phyloP scores from a whole-genome alignment of 2,888 invertebrate species.

The Cheilosia vernalis region DNA sequence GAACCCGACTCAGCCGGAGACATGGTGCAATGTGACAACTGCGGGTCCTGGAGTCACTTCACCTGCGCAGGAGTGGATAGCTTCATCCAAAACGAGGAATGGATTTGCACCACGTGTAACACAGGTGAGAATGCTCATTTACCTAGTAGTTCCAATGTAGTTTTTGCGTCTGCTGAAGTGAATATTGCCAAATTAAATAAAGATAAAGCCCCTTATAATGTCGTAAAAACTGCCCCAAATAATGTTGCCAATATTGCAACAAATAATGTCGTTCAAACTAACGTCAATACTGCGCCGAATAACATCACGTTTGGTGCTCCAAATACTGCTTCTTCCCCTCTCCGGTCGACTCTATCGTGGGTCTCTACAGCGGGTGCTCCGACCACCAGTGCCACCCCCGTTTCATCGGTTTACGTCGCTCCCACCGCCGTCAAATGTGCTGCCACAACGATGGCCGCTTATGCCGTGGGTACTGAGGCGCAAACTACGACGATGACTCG shows the following conservation, averaged over 20 bases:
- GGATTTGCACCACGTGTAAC: not conserved
- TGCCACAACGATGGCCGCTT: too few relatives aligned
- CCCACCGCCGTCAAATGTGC: too few relatives aligned
- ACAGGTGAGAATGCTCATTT: slow-evolving; percentile 27
- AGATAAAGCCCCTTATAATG: not conserved
- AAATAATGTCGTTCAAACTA: not conserved
- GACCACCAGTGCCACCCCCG: not conserved
- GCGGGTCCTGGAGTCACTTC: slow-evolving; percentile 9
- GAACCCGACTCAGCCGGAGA: slow-evolving; percentile 17
- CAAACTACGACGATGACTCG: too few relatives aligned
- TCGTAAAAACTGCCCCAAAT: not conserved
- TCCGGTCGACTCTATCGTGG: not conserved
- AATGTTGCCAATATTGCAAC: not conserved
- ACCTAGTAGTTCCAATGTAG: slow-evolving; percentile 13
- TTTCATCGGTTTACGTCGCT: too few relatives aligned
- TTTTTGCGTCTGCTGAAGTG: slow-evolving; percentile 6
- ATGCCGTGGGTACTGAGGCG: too few relatives aligned
- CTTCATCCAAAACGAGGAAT: slow-evolving; percentile 1
- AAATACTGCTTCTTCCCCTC: not conserved
- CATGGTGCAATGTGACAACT: slow-evolving; percentile 28
- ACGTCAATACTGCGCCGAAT: not conserved
- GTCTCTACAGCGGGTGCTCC: not conserved
- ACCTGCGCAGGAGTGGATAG: slow-evolving; percentile 1
- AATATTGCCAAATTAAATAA: not conserved
- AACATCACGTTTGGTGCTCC: not conserved